Conservation (phyloP, 2,113 vertebrate genomes). For the Toxotes jaculatrix region DNA sequence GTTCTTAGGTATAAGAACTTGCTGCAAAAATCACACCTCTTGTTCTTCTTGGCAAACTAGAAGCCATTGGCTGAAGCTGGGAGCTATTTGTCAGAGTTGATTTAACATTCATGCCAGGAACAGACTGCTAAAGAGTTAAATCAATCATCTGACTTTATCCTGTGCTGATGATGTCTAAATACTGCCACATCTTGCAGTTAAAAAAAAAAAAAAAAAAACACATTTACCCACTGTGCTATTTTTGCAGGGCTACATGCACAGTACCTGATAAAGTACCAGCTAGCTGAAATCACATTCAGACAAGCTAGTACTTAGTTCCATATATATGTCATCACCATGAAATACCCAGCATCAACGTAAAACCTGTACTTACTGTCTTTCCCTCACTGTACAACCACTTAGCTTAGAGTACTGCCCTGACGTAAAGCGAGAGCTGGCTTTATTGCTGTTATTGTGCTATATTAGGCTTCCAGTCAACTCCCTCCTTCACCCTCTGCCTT, state of each 20-base stretch:
- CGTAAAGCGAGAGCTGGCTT: conserved; percentile 68
- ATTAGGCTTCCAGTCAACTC: conserved; percentile 43
- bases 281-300: neutral
- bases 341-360: neutral
- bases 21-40: no score
- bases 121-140: neutral
- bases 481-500: conserved; percentile 1
- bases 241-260: neutral
- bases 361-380: conserved; percentile 1
- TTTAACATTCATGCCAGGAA: neutral
- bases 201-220: neutral
- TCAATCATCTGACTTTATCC: neutral
- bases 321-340: conserved; percentile 6
- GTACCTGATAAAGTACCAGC: neutral
- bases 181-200: no score
- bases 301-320: conserved; percentile 15
- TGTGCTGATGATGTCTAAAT: neutral
- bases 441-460: conserved; percentile 51
- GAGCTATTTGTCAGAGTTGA: neutral
- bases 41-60: no score
- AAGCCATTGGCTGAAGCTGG: neutral
- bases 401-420: conserved; percentile 21
- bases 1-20: no score
- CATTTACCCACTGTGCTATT: neutral
- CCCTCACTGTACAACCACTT: neutral